Conservation (phyloP, 2,797 vertebrate genomes). For the Brachyalestes nurse region DNA sequence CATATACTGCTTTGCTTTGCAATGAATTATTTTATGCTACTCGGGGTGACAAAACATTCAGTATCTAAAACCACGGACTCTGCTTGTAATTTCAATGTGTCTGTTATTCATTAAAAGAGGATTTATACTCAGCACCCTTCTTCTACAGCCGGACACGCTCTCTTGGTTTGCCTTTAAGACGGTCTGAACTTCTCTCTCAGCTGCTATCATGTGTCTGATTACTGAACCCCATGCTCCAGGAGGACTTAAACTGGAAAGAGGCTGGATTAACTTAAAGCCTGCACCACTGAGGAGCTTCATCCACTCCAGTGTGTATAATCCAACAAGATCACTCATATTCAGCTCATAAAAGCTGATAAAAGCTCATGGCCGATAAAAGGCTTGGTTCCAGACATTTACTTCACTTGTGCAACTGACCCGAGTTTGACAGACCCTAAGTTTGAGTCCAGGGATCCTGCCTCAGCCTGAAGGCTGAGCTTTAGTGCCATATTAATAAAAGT, state of each 20-base stretch:
- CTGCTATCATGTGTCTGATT: constrained; percentile 46
- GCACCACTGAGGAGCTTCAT: constrained; percentile 5
- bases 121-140: background rate
- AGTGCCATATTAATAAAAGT: background rate
- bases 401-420: background rate
- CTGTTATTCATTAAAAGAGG: background rate
- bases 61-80: background rate
- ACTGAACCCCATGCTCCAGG: constrained; percentile 6
- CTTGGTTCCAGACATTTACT: constrained; percentile 13
- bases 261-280: constrained; percentile 25
- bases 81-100: background rate
- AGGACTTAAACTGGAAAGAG: constrained; percentile 22
- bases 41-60: background rate
- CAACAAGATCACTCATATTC: background rate
- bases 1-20: background rate
- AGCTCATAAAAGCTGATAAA: background rate
- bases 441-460: background rate
- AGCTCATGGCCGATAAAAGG: background rate
- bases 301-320: background rate
- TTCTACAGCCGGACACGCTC: constrained; percentile 10
- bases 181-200: constrained; percentile 6
- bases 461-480: background rate
- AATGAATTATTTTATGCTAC: background rate
- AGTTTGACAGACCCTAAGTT: background rate
- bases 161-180: constrained; percentile 10